Percentiles rank a stretch among this genome's conserved stretches.
phyloP scores from a whole-genome alignment of 2,888 invertebrate genomes.

The Carcina quercana region DNA sequence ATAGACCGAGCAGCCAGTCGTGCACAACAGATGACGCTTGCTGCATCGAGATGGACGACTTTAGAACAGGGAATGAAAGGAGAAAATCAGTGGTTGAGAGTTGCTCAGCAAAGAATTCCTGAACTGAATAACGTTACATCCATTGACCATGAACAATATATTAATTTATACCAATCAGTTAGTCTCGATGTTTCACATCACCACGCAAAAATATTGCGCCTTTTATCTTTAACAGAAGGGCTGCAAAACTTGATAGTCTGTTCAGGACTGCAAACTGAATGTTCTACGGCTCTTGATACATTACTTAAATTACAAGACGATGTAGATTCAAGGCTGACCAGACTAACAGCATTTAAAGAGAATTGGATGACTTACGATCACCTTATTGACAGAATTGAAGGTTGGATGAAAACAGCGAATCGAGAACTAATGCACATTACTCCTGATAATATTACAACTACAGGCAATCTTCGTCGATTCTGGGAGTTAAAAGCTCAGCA shows the following conservation, averaged over 20 bases:
- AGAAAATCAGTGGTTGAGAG: constrained; percentile 87
- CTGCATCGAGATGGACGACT: constrained; percentile 88
- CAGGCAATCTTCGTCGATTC: constrained; percentile 85
- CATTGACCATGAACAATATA: constrained; percentile 88
- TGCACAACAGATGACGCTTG: constrained; percentile 88
- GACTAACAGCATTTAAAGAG: constrained; percentile 83
- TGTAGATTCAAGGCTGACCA: constrained; percentile 81
- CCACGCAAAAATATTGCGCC: constrained; percentile 83
- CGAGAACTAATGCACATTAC: constrained; percentile 80
- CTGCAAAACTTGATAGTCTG: constrained; percentile 84
- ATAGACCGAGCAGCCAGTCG: constrained; percentile 87
- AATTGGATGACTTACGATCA: constrained; percentile 85
- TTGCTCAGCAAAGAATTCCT: constrained; percentile 88
- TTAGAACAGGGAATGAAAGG: constrained; percentile 88
- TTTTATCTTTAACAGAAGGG: constrained; percentile 82
- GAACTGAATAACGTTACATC: constrained; percentile 87
- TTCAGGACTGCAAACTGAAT: constrained; percentile 82
- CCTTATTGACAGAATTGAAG: constrained; percentile 82
- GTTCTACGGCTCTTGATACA: constrained; percentile 81
- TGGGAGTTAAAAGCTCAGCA: constrained; percentile 93
- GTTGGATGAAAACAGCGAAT: constrained; percentile 84
- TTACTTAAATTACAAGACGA: constrained; percentile 84
- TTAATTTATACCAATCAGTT: constrained; percentile 86
- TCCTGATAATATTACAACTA: constrained; percentile 76
- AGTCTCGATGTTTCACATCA: constrained; percentile 87